These are phyloP conservation scores for Ailuropoda melanoleuca DNA, from an alignment of 2,113 vertebrate genomes.

Conservation along the genomic window DNA sequence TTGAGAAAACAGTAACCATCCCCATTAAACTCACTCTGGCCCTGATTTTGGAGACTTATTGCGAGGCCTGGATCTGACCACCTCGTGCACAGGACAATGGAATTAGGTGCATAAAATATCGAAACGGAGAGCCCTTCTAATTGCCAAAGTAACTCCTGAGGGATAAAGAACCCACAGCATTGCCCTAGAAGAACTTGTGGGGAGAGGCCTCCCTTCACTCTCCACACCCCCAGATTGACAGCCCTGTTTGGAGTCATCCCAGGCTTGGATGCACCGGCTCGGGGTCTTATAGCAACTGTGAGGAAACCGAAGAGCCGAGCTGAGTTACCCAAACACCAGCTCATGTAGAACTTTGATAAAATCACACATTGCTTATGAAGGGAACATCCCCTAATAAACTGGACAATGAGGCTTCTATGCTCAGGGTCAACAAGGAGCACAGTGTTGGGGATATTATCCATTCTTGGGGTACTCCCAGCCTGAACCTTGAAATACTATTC, in stretches of 20 bases:
- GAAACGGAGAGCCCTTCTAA: neutral
- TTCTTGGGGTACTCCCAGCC: neutral
- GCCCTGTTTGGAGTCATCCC: neutral
- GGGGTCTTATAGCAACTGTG: neutral
- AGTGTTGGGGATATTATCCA: accelerated
- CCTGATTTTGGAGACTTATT: neutral
- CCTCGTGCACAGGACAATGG: neutral
- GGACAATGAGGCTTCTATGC: neutral
- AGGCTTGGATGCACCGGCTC: neutral
- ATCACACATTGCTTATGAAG: neutral
- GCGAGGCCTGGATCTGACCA: neutral
- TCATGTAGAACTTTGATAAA: neutral
- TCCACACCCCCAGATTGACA: neutral
- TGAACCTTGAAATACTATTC: neutral
- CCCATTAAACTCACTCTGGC: neutral
- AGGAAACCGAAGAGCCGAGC: neutral
- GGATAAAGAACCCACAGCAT: neutral
- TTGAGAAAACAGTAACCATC: neutral
- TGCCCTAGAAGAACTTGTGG: neutral
- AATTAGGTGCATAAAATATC: neutral
- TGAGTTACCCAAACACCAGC: neutral
- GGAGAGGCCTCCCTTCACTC: neutral
- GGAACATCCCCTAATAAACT: neutral
- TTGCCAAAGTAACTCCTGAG: neutral
- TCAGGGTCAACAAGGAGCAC: neutral